Conservation (phyloP, 2,888 invertebrate species). For the Oegoconia quadripuncta region DNA sequence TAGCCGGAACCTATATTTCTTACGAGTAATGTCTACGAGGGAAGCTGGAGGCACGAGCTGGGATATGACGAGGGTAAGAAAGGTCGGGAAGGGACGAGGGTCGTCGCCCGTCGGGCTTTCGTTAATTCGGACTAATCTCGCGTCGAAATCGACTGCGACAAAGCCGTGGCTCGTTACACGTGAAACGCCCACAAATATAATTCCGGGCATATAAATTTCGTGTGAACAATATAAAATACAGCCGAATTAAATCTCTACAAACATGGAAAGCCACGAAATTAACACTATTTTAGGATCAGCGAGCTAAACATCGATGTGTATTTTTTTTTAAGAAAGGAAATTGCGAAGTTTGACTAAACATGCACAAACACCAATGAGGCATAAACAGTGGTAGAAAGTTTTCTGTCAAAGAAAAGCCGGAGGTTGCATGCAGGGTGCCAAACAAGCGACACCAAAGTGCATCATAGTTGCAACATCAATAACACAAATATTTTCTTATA, state of each 20-base stretch:
- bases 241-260: slow-evolving; percentile 17
- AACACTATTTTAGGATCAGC: slow-evolving; percentile 13
- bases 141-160: slow-evolving; percentile 29
- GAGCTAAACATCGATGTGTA: slow-evolving; percentile 16
- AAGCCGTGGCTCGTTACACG: slow-evolving; percentile 27
- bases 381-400: slow-evolving; percentile 17
- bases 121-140: slow-evolving; percentile 30
- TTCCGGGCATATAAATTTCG: slow-evolving; percentile 8
- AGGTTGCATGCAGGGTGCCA: slow-evolving; percentile 19
- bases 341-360: slow-evolving; percentile 17
- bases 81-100: slow-evolving; percentile 3
- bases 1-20: background rate
- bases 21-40: background rate
- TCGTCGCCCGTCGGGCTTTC: slow-evolving; percentile 18
- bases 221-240: slow-evolving; percentile 18
- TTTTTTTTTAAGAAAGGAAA: slow-evolving; percentile 16
- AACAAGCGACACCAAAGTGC: slow-evolving; percentile 19
- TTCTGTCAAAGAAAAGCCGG: slow-evolving; percentile 16
- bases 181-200: slow-evolving; percentile 18
- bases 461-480: slow-evolving; percentile 16
- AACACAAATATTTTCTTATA: slow-evolving; percentile 9
- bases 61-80: slow-evolving; percentile 5
- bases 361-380: slow-evolving; percentile 19
- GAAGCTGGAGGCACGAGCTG: slow-evolving; percentile 1
- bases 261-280: slow-evolving; percentile 13